A percentile compares a stretch with the other conserved stretches of the same genome.
Conservation (phyloP, 2,888 invertebrate species). For the Junonia oenone region DNA sequence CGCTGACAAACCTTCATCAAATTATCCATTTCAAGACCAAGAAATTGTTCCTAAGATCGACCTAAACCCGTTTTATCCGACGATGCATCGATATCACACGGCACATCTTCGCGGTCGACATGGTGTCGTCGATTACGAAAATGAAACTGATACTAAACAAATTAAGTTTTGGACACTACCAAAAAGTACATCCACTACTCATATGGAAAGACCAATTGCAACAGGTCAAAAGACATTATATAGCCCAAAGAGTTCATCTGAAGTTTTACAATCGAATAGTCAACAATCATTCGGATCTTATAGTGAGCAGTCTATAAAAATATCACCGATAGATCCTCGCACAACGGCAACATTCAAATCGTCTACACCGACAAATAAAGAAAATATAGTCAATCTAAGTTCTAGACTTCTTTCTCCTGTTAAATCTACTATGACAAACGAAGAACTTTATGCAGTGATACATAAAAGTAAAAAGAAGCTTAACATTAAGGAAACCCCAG, state of each 20-base stretch:
- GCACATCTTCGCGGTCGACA: constrained; percentile 61
- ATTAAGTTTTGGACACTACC: constrained; percentile 82
- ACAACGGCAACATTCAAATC: constrained; percentile 81
- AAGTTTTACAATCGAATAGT: constrained; percentile 24
- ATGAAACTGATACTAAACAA: constrained; percentile 46
- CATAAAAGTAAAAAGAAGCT: constrained; percentile 87
- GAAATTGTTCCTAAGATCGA: constrained; percentile 47
- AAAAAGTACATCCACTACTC: constrained; percentile 48
- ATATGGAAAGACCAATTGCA: constrained; percentile 25
- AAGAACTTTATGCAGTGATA: constrained; percentile 87
- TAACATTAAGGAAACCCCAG: constrained; percentile 81
- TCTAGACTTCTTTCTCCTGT: constrained; percentile 81
- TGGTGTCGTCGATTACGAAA: constrained; percentile 53
- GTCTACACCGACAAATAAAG: constrained; percentile 82
- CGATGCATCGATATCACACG: constrained; percentile 50
- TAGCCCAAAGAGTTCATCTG: constrained; percentile 33
- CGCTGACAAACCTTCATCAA: constrained; percentile 71
- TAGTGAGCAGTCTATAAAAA: constrained; percentile 70
- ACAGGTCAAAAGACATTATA: constrained; percentile 13
- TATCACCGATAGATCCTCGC: constrained; percentile 85
- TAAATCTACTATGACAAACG: constrained; percentile 87
- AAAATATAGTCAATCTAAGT: constrained; percentile 70
- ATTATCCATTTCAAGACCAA: constrained; percentile 45
- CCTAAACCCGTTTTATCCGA: constrained; percentile 51
- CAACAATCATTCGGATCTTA: neutral